These are phyloP conservation scores for Lepas anatifera DNA, from an alignment of 2,888 invertebrate species.

Conservation along the genomic window DNA sequence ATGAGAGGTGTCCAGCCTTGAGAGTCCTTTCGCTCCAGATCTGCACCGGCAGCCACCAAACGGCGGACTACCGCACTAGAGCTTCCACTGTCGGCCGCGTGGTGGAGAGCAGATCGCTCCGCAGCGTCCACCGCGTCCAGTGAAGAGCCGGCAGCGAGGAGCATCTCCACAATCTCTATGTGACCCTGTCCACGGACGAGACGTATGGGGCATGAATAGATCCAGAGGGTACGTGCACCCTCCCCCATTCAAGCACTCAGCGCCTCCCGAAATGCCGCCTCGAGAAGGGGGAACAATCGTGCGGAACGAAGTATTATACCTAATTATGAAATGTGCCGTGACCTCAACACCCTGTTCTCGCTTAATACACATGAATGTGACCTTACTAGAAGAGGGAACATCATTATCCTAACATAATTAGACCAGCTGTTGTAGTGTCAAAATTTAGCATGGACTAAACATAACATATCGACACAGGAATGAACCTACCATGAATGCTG, in stretches of 20 bases:
- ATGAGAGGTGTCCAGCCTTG: background rate
- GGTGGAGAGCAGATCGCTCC: background rate
- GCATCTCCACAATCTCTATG: background rate
- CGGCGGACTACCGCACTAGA: background rate
- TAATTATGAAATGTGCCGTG: too few species aligned
- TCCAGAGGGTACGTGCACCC: background rate
- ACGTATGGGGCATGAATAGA: background rate
- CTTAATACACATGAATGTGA: background rate
- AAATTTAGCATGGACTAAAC: background rate
- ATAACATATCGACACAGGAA: background rate
- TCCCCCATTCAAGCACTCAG: too few species aligned
- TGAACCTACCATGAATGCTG: slow-evolving; percentile 19
- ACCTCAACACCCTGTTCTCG: too few species aligned
- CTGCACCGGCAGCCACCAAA: background rate
- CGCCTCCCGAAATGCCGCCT: too few species aligned
- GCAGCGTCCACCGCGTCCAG: background rate
- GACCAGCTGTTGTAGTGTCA: background rate
- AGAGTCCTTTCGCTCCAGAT: background rate
- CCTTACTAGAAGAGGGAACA: background rate
- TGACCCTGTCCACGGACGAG: background rate
- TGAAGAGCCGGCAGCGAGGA: background rate
- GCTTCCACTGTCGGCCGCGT: background rate
- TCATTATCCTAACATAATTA: background rate
- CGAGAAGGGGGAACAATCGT: too few species aligned
- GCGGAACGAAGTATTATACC: too few species aligned